Evolutionary conservation across 2,888 invertebrate species (phyloP).

Genomic region (Schizotus pectinicornis): DNA sequence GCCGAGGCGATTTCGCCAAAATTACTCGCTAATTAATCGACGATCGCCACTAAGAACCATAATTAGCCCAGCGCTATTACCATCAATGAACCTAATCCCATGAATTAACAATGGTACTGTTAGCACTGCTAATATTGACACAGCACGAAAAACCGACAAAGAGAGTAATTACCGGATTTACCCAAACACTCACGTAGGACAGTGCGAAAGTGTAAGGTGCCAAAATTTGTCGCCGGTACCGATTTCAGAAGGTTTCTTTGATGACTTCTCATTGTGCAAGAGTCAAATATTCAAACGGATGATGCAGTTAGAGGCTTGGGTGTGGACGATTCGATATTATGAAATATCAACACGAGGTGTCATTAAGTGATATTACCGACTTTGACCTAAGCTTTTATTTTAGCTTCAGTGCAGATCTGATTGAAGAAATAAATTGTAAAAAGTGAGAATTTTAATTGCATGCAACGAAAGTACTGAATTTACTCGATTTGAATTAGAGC

Average conservation of each 20-base stretch:
- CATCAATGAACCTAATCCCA: not conserved
- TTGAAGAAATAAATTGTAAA: too few species aligned
- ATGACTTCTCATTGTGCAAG: not conserved
- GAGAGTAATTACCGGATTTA: not conserved
- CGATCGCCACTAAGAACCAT: too few species aligned
- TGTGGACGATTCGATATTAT: not conserved
- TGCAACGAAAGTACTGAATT: too few species aligned
- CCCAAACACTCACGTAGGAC: not conserved
- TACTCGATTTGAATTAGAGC: too few species aligned
- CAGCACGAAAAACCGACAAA: too few species aligned
- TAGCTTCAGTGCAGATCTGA: too few species aligned
- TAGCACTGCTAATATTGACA: not conserved
- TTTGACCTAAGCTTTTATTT: slow-evolving; percentile 2
- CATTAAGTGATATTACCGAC: not conserved
- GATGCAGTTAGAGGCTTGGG: not conserved
- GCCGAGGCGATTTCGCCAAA: not conserved
- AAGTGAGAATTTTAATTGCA: too few species aligned
- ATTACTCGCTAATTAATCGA: not conserved
- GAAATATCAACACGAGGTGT: slow-evolving; percentile 2
- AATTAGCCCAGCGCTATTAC: too few species aligned
- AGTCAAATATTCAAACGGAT: slow-evolving; percentile 1
- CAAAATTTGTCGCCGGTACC: not conserved
- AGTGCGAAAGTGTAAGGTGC: not conserved
- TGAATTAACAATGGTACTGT: not conserved
- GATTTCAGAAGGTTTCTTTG: not conserved